These are phyloP conservation scores for Carettochelys insculpta DNA, from an alignment of 2,113 vertebrate genomes.

Conservation along the genomic window DNA sequence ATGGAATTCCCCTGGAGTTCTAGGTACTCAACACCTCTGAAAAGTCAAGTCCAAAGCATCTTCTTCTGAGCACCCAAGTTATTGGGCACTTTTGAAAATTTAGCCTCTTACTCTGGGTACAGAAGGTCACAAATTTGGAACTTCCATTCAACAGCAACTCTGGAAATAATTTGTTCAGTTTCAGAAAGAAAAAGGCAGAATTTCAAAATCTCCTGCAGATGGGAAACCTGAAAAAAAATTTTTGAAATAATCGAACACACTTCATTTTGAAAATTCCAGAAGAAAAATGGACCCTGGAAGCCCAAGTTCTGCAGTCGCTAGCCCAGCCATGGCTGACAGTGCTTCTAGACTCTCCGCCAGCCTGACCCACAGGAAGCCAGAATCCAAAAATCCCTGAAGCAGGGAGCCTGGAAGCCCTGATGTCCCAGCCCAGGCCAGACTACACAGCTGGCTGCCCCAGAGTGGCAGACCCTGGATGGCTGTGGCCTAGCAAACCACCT, in stretches of 20 bases:
- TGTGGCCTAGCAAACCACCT: background rate
- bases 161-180: background rate
- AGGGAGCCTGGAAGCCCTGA: background rate
- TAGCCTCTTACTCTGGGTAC: background rate
- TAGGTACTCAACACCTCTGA: conserved; percentile 36
- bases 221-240: background rate
- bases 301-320: background rate
- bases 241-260: background rate
- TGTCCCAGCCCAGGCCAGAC: background rate
- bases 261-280: background rate
- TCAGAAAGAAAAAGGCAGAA: background rate
- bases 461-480: background rate
- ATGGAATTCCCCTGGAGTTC: conserved; percentile 20
- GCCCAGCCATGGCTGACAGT: background rate
- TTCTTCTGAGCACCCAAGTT: conserved; percentile 48
- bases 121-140: background rate
- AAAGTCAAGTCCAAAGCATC: conserved; percentile 62
- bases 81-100: conserved; percentile 47
- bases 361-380: background rate
- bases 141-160: background rate
- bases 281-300: background rate
- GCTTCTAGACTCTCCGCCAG: background rate
- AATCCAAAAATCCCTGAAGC: background rate
- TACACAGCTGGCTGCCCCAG: background rate
- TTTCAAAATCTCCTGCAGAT: background rate